Base-by-base conservation (phyloP, 2,797 vertebrate genomes). In the Gila robusta region DNA sequence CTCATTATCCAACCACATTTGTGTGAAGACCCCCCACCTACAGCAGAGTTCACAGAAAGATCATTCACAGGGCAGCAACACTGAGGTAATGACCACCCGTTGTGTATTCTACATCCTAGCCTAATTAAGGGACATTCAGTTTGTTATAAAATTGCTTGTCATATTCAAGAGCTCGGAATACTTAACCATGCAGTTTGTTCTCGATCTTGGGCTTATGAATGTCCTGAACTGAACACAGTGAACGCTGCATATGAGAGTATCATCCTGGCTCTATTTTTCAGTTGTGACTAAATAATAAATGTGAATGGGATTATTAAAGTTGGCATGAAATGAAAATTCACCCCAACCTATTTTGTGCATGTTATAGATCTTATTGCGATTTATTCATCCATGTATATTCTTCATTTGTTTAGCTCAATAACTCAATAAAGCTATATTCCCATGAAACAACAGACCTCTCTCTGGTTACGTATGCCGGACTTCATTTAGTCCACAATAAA, bases 21-120 rank as follows among this genome's bases (percentile, higher is more conserved):
- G 23, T 83, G 21, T 74, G 16, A 67, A 83, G 72, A 39, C 10
- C 14, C 28, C 28, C 14, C 28, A 66, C 26, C 44, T n/a, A 49
- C 81, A 74, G 64, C 59, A 64, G 26, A 83, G 28, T 67, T 66
- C 72, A 83, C 41, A 76, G 71, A 49, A 83, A 44, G 69, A 67
- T 83, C 41, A 66, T 49, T 76, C 37, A 44, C 16, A 37, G 80
- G 47, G 16, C 35, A 82, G 67, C 32, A n/a, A 39, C 70, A 59
- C 7, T 62, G 39, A 82, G 39, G 26, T 44, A 73, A 82, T 73
- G 39, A 64, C 70, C 26, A 83, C 54, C 12, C 2, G 12, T 28
- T 74, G 81, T 64, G 54, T 49, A 73, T 83, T 83, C 19, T 2
- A 32, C 28, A 64, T 73, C 39, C 56, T 49, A 14, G 26, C 56